Percentiles rank a stretch among this genome's conserved stretches.
These are phyloP conservation scores for Holacanthus passer DNA, from an alignment of 2,113 vertebrate genomes.

Conservation along the genomic window DNA sequence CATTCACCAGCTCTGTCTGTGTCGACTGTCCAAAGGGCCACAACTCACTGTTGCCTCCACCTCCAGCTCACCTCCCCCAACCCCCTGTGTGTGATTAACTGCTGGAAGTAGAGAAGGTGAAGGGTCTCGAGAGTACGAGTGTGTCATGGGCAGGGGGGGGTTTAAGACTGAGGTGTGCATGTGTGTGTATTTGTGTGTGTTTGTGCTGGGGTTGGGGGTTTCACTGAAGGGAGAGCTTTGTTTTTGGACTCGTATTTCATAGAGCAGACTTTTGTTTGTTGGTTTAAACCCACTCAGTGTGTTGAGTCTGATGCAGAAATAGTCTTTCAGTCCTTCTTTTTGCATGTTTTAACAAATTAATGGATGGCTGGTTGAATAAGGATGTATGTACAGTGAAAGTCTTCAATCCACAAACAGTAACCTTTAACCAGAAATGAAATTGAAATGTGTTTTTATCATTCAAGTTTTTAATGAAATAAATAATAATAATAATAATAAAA, in stretches of 20 bases:
- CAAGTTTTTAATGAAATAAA: background rate
- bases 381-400: background rate
- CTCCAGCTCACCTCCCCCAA: constrained; percentile 55
- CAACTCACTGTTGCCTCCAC: constrained; percentile 69
- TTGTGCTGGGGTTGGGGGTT: constrained; percentile 38
- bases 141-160: constrained; percentile 5
- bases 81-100: constrained; percentile 78
- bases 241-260: constrained; percentile 81
- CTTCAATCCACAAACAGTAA: background rate
- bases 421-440: too few relatives aligned
- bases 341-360: constrained; percentile 28
- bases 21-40: constrained; percentile 62
- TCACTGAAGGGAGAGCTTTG: constrained; percentile 72
- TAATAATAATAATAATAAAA: background rate
- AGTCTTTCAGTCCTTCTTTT: constrained; percentile 18
- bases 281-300: constrained; percentile 72
- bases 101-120: constrained; percentile 66
- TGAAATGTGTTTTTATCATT: too few relatives aligned
- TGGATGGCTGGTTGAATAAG: constrained; percentile 17
- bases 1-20: constrained; percentile 37
- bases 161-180: constrained; percentile 31
- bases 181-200: constrained; percentile 33
- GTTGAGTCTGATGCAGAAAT: constrained; percentile 64
- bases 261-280: constrained; percentile 79
- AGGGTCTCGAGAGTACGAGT: constrained; percentile 53